phyloP scores from a whole-genome alignment of 2,888 invertebrate species.

The Trypoxylon attenuatum region DNA sequence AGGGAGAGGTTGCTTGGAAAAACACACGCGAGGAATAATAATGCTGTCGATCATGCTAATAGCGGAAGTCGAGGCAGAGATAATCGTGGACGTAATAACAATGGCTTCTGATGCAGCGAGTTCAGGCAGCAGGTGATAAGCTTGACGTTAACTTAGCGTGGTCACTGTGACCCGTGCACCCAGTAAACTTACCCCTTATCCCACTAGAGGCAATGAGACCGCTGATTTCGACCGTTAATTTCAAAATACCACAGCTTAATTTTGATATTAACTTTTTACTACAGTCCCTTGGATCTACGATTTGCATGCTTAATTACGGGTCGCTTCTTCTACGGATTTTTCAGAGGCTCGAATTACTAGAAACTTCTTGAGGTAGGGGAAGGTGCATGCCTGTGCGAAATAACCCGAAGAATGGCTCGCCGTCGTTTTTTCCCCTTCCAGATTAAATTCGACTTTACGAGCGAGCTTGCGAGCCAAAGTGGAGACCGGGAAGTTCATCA shows the following conservation, averaged over 20 bases:
- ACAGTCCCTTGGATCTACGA: too few species aligned
- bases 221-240: slow-evolving; percentile 25
- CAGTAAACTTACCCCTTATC: slow-evolving; percentile 22
- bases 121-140: slow-evolving; percentile 45
- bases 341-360: background rate
- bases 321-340: slow-evolving; percentile 1
- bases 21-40: slow-evolving; percentile 50
- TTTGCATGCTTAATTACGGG: too few species aligned
- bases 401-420: slow-evolving; percentile 40
- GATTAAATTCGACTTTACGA: slow-evolving; percentile 72
- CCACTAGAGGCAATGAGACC: slow-evolving; percentile 9
- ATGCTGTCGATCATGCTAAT: slow-evolving; percentile 55
- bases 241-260: too few species aligned
- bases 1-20: slow-evolving; percentile 42
- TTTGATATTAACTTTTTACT: too few species aligned
- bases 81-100: slow-evolving; percentile 53
- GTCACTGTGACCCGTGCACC: slow-evolving; percentile 26
- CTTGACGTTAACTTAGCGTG: slow-evolving; percentile 45
- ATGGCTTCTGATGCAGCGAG: slow-evolving; percentile 32
- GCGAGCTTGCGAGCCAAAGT: slow-evolving; percentile 61
- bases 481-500: slow-evolving; percentile 68
- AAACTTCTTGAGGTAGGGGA: slow-evolving; percentile 23
- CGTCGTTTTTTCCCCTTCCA: slow-evolving; percentile 47
- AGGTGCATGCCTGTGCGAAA: slow-evolving; percentile 13
- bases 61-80: slow-evolving; percentile 49